Evolutionary conservation across 1,140 invertebrate genomes (phyloP).

Genomic region (Proales similis): DNA sequence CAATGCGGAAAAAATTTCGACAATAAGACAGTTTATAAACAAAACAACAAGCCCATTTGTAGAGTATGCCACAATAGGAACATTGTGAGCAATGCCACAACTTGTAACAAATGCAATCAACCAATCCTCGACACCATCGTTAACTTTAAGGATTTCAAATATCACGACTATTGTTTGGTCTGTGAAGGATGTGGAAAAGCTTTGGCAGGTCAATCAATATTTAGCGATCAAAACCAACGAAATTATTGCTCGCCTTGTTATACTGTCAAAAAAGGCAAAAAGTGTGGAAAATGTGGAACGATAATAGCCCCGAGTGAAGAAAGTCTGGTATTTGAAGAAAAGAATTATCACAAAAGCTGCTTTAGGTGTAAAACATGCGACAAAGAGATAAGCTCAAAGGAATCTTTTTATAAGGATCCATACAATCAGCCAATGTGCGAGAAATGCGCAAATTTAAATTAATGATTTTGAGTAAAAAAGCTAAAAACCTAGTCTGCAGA

Average conservation of each 20-base stretch:
- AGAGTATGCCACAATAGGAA: conserved; percentile 23
- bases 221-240: not conserved
- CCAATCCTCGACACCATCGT: conserved; percentile 29
- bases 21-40: conserved; percentile 25
- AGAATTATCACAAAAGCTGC: conserved; percentile 31
- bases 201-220: conserved; percentile 23
- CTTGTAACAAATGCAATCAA: conserved; percentile 14
- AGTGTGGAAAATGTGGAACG: not conserved
- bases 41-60: conserved; percentile 17
- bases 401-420: conserved; percentile 37
- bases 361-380: conserved; percentile 21
- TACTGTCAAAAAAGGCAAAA: conserved; percentile 31
- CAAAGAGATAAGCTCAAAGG: conserved; percentile 10
- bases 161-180: conserved; percentile 31
- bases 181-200: conserved; percentile 1
- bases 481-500: no score
- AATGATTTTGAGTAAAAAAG: no score
- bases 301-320: conserved; percentile 19
- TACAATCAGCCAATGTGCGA: no score
- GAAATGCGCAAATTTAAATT: no score
- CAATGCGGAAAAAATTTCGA: conserved; percentile 33
- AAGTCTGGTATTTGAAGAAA: conserved; percentile 30
- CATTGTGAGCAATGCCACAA: conserved; percentile 19
- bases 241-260: conserved; percentile 2
- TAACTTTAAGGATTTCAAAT: conserved; percentile 21